Evolutionary conservation across 2,113 vertebrate genomes (phyloP), one percentile per base, ranked within the genome.

Genomic region (Serinus canaria): DNA sequence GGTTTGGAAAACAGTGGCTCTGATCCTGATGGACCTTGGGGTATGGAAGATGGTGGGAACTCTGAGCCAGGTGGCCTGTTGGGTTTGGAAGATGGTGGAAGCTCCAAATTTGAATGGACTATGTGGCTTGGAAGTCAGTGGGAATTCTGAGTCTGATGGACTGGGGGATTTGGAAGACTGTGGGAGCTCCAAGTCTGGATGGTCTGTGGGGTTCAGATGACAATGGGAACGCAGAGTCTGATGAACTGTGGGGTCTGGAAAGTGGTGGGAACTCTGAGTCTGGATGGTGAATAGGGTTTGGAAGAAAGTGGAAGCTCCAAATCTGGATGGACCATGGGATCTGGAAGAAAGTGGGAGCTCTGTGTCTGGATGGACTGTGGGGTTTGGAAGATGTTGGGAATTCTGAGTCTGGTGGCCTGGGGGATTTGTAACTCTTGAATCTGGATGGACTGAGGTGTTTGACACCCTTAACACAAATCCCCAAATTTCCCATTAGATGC

Each of bases 11-110:
- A 35, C 0, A 1, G 0, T 50, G 30, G 13, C 5, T 81, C 18
- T 1, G 1, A 49, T 1, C 11, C 7, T 41, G 33, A 25, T 25
- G 49, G 49, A 25, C 4, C 1, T 1, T 24, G 8, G 37, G 10
- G 3, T 44, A 37, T 63, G 37, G 30, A 41, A 59, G 2, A 18
- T 0, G 0, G 1, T 60, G 28, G 21, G 10, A 56, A 1, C 35
- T 49, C 53, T 1, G 5, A 37, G 5, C 33, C 17, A 47, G 17
- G 12, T 27, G 63, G n/a, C 11, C 33, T 3, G 3, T 13, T 13
- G 25, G 25, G 11, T 35, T 35, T 55, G 33, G 60, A 44, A 30
- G 7, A 30, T 2, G 5, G 4, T 23, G 14, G 63, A 31, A 37
- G 16, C 46, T 70, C 25, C 2, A 5, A 35, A 13, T 56, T 60